Base-by-base conservation (phyloP, 2,888 invertebrate species). In the Noctua comes region DNA sequence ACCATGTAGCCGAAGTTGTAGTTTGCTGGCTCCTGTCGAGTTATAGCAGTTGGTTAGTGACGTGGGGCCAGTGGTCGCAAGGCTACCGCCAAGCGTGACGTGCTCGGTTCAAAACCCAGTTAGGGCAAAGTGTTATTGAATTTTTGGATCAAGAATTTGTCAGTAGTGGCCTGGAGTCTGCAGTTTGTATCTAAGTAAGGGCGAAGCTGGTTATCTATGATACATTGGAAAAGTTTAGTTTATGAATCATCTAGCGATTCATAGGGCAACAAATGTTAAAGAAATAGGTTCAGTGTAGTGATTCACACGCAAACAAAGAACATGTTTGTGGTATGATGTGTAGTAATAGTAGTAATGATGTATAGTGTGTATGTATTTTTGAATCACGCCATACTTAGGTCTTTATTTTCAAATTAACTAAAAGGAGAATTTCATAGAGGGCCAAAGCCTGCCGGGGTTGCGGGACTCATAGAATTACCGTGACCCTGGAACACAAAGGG, bases 1-100 rank as follows among this genome's bases (percentile, higher is more conserved):
- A 98, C 98, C 93, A 97, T 97, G 91, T 98, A 98, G 85, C 97
- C 97, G 93, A 97, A 98, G 92, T 97, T 97, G 94, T 98, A 98
- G 94, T 97, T 97, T 0, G 95, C 97, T n/a, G 98, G 97, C 83
- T 97, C 97, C 96, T 97, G 27, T 66, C 1, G 18, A 66, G 18
- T 27, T 27, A 31, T 62, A 31, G 57, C n/a, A 18, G n/a, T n/a
- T 7, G n/a, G 24, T 40, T 36, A 64, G 36, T 62, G 62, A 62
- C 1, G 31, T 62, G 31, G 10, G 62, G 0, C 8, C 1, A 31
- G 27, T 31, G 62, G 31, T 4, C 0, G 31, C 0, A 31, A 31
- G 18, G 16, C 31, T 31, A 36, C 36, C 31, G 31, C 31, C 31
- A 31, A 31, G 21, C 21, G 21, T 62, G 62, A 2, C 1, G 18